Percentiles rank a stretch among this genome's conserved stretches.
These are phyloP conservation scores for pig (Sus scrofa) DNA, from an alignment of 2,113 vertebrate species.

Conservation along the genomic window DNA sequence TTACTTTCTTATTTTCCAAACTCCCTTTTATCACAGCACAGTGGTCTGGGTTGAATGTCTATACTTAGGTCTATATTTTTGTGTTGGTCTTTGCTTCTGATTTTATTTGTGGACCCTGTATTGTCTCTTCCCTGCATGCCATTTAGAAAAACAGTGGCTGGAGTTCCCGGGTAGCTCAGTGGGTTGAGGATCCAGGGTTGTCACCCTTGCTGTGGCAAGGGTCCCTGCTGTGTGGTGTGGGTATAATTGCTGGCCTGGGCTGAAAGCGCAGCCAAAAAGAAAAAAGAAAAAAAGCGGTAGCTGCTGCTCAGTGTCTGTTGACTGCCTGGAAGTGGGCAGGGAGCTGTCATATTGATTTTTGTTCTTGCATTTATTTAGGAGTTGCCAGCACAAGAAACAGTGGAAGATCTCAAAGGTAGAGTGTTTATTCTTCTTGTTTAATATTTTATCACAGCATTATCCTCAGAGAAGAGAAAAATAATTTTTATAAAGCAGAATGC, in stretches of 20 bases:
- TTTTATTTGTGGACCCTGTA: neutral
- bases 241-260: too few relatives aligned
- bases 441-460: neutral
- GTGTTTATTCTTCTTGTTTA: neutral
- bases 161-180: too few relatives aligned
- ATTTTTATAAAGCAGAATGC: neutral
- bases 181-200: too few relatives aligned
- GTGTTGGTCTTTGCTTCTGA: neutral
- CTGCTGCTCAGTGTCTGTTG: fast-evolving
- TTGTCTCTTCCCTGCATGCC: fast-evolving
- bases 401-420: slow-evolving; percentile 89
- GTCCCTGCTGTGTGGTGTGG: too few relatives aligned
- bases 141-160: neutral
- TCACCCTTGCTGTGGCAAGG: too few relatives aligned
- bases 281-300: too few relatives aligned
- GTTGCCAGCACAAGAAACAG: slow-evolving; percentile 86
- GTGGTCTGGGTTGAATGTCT: neutral
- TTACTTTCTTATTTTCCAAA: neutral
- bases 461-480: neutral
- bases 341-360: neutral
- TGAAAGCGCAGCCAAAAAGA: too few relatives aligned
- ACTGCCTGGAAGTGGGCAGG: neutral
- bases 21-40: neutral
- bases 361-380: slow-evolving; percentile 82
- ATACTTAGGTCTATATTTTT: neutral